Evolutionary conservation across 2,888 invertebrate species (phyloP).

Genomic region (Drosophila emarginata): DNA sequence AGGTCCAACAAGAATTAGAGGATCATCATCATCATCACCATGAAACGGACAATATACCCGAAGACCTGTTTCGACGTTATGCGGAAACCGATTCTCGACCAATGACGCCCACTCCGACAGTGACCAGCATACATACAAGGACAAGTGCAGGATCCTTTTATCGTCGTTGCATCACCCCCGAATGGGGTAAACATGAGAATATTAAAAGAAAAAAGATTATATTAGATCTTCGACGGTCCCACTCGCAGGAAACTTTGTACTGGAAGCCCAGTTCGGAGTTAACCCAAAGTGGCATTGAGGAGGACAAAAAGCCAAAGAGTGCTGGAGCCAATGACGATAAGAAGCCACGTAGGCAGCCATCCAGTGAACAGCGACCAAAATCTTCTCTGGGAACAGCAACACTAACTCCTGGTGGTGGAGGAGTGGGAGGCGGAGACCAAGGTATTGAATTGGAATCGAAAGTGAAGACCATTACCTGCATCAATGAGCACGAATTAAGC

Average conservation of each 20-base stretch:
- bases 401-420: slow-evolving; percentile 32
- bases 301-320: slow-evolving; percentile 75
- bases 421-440: slow-evolving; percentile 36
- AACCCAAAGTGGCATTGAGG: slow-evolving; percentile 77
- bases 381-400: slow-evolving; percentile 68
- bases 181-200: slow-evolving; percentile 84
- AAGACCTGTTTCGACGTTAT: slow-evolving; percentile 90
- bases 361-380: slow-evolving; percentile 74
- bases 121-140: slow-evolving; percentile 88
- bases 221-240: slow-evolving; percentile 85
- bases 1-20: slow-evolving; percentile 5
- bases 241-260: slow-evolving; percentile 84
- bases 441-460: slow-evolving; percentile 57
- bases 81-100: slow-evolving; percentile 93
- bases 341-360: slow-evolving; percentile 66
- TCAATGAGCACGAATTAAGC: slow-evolving; percentile 80
- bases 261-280: slow-evolving; percentile 83
- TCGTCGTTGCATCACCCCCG: slow-evolving; percentile 88
- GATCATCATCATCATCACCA: slow-evolving; percentile 48
- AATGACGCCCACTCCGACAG: slow-evolving; percentile 90
- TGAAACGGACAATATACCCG: slow-evolving; percentile 86
- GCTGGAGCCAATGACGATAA: slow-evolving; percentile 74
- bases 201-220: slow-evolving; percentile 87
- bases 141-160: slow-evolving; percentile 85
- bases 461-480: slow-evolving; percentile 66